Evolutionary conservation across 2,888 invertebrate genomes (phyloP), one percentile per base, ranked within the genome.

Genomic region (Lithophane socia): DNA sequence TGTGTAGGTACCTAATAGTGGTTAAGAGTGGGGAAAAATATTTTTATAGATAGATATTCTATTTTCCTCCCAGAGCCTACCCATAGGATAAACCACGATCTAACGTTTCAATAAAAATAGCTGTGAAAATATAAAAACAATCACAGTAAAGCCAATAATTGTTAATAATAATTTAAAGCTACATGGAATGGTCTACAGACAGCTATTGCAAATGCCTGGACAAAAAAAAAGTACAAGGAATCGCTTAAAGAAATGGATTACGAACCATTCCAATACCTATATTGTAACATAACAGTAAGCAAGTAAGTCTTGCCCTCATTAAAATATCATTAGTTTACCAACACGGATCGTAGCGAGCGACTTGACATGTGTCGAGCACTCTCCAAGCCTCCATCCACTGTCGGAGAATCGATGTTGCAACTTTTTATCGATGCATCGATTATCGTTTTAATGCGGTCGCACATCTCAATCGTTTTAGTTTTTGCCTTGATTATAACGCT

Each of bases 381-480:
- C 79, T 75, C n/a, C n/a, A n/a, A 63, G 47, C 37, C 61, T 16
- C 73, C 54, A 79, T 79, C 16, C 73, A 70, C 73, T 16, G 85
- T 83, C 83, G 75, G 73, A 82, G 87, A 88, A 91, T 86, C 85
- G 83, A 85, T 85, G 87, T 85, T 79, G 77, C 83, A 66, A 82
- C 83, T 91, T 91, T 89, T 90, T 91, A 86, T 87, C 88, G 87
- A 87, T 86, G 83, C 85, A 87, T 80, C 83, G 80, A 83, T 87
- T 82, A 88, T 76, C 75, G 74, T 77, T 86, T 80, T 86, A 90
- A 90, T 87, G 86, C 89, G 89, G 90, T 83, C 88, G 84, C 86
- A 88, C 89, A 83, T 86, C 91, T 90, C 90, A 88, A 91, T 91
- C 78, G 84, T n/a, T n/a, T n/a, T n/a, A 88, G 84, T 91, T 91